Conservation (phyloP, 2,888 invertebrate genomes). For the Catocala nupta region DNA sequence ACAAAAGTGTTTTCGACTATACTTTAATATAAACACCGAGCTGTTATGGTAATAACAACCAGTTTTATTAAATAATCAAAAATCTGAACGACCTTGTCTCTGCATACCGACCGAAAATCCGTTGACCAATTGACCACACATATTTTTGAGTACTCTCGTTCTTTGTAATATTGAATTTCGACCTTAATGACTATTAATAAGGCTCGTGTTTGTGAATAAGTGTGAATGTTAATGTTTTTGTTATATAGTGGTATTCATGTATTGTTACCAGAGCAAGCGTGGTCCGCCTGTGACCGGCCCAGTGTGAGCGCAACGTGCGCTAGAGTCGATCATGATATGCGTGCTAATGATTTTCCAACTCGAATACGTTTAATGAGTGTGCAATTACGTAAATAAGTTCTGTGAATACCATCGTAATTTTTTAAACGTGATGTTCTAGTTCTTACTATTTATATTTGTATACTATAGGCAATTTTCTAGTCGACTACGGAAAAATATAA, state of each 20-base stretch:
- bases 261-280: constrained; percentile 51
- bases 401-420: constrained; percentile 41
- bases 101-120: constrained; percentile 65
- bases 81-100: constrained; percentile 67
- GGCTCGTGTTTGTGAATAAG: constrained; percentile 28
- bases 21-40: constrained; percentile 4
- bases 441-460: neutral
- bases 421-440: constrained; percentile 26
- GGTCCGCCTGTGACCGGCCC: constrained; percentile 54
- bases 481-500: constrained; percentile 5
- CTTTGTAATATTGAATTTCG: constrained; percentile 29
- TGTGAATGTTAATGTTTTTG: constrained; percentile 41
- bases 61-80: constrained; percentile 49
- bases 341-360: constrained; percentile 57
- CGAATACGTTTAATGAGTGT: constrained; percentile 53
- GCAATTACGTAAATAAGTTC: constrained; percentile 51
- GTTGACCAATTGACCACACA: constrained; percentile 69
- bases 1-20: neutral
- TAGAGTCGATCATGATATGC: constrained; percentile 63
- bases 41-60: constrained; percentile 48
- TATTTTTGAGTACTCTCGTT: constrained; percentile 33
- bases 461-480: neutral
- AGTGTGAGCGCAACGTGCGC: constrained; percentile 65
- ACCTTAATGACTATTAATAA: constrained; percentile 46
- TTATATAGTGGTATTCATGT: constrained; percentile 42